Evolutionary conservation across 2,113 vertebrate genomes (phyloP).

Genomic region (Trematomus loennbergii): DNA sequence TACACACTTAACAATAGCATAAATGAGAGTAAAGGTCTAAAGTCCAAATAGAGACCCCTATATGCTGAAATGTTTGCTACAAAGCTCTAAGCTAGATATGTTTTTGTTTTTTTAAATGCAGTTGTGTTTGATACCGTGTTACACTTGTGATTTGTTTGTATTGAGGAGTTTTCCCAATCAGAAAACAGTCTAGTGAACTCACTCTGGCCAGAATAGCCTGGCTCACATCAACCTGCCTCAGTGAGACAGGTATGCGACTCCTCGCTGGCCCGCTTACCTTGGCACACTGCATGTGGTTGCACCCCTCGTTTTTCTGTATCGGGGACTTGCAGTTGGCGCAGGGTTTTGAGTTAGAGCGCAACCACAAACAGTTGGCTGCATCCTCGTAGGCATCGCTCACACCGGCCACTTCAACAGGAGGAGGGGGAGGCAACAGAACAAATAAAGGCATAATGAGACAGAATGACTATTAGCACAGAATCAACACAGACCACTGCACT

Average conservation of each 20-base stretch:
- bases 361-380: conserved; percentile 98
- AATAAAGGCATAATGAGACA: conserved; percentile 65
- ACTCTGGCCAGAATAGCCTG: neutral
- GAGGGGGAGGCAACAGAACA: conserved; percentile 44
- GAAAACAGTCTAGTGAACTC: neutral
- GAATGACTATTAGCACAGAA: conserved; percentile 50
- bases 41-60: neutral
- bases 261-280: conserved; percentile 86
- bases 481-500: conserved; percentile 51
- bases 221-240: neutral
- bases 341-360: conserved; percentile 96
- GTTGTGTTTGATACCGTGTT: neutral
- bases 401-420: conserved; percentile 88
- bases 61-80: neutral
- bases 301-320: conserved; percentile 99
- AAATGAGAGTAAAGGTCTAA: neutral
- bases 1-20: neutral
- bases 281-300: conserved; percentile 99
- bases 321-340: conserved; percentile 99
- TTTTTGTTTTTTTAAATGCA: neutral
- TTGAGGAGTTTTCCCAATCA: neutral
- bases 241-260: conserved; percentile 1
- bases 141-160: neutral
- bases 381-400: conserved; percentile 97
- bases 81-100: neutral